Base-by-base conservation (phyloP, 2,113 vertebrate species). In the Podocnemis expansa region DNA sequence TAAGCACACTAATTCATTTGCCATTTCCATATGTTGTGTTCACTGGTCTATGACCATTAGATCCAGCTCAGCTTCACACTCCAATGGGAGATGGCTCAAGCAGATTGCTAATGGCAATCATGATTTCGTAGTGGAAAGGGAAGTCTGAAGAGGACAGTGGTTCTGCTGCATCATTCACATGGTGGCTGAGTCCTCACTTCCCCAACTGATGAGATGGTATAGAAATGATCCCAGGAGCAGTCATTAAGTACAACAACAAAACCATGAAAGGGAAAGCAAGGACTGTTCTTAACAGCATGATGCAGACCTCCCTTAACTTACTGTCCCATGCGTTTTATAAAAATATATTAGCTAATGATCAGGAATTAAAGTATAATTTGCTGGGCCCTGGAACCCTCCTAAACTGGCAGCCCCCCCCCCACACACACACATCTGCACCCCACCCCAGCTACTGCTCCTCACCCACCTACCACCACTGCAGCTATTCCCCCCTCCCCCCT, bases 171-270 rank as follows among this genome's bases (percentile, higher is more conserved):
- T 22, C 70, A 43, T 24, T 56, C 84, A 41, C 95, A 87, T 82
- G 91, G 91, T 87, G 84, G 54, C 94, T 93, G 90, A 95, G 93
- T 92, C 87, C 54, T 73, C 85, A 93, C 80, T 94, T 95, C 91
- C 91, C 92, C 80, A 92, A 78, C 88, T 94, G 91, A 96, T 89
- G 47, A 90, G 88, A 82, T 93, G 91, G 87, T 90, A 60, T 52
- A 22, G 89, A 89, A 79, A 85, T 34, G 52, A 89, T 63, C 80
- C 70, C 56, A 58, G 56, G 21, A 78, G 78, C 41, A 79, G 89
- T 87, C 95, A 84, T 67, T 45, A 70, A 51, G 70, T 76, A 58
- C 67, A 22, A 92, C 89, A 94, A 89, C 91, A 95, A 92, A 95
- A 60, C 79, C 92, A 96, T 52, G 49, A 75, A 82, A 49, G 85